Base-by-base conservation (phyloP, 2,797 vertebrate species). In the Hapalemur alaotrensis region DNA sequence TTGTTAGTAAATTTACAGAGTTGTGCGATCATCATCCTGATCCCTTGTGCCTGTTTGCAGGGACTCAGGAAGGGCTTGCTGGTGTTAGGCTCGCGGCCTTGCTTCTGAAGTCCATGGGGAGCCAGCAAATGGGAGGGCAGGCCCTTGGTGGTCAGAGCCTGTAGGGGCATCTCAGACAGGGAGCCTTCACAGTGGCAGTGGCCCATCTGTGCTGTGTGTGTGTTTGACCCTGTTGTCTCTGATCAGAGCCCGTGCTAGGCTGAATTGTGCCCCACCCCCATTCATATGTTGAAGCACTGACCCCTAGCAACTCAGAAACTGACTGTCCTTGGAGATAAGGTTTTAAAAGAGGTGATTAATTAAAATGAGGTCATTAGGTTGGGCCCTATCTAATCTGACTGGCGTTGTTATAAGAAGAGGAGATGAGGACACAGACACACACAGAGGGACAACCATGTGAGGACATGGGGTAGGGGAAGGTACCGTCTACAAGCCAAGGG, bases 391-490 rank as follows among this genome's bases (percentile, higher is more conserved):
- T 22, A 25, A 41, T 70, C 22, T 41, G 38, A 70, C 69, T 1
- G 35, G 22, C 28, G 38, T 25, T 23, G 4, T 70, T 43, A 35
- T 70, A 25, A 70, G 38, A 70, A 70, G 69, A 41, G 67, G 67
- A 38, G 69, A 70, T 41, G 13, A 41, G 69, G 23, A 70, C 35
- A 70, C 12, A 70, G 69, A 41, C 38, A 41, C 12, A 41, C 35
- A 70, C 69, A 70, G 5, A 70, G 22, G 38, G 22, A 70, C 17
- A n/a, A 70, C 22, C 5, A 23, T 70, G n/a, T 69, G 65, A 69
- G 20, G n/a, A 38, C 8, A 22, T 0, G 10, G 4, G 9, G 18
- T 5, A 2, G 20, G 18, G 10, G n/a, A 22, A 69, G 65, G n/a
- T 4, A 20, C 65, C 10, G 5, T 69, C 65, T 69, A 10, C n/a